Base-by-base conservation (phyloP, 37 sponge, comb jelly and placozoan species). In the Chondrosia reniformis region DNA sequence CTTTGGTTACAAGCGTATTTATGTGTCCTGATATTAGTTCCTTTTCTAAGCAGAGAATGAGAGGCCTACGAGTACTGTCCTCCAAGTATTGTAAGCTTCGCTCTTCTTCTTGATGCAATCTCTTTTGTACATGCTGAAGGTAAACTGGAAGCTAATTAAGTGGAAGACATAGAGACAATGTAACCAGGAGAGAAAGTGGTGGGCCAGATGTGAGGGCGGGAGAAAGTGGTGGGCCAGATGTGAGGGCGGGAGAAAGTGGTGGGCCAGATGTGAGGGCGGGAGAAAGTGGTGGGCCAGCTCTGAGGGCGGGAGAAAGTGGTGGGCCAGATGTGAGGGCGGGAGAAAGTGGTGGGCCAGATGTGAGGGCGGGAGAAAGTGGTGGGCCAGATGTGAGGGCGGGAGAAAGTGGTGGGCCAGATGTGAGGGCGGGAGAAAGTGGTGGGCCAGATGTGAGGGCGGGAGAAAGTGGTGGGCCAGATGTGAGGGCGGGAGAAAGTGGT, bases 41-140 rank as follows among this genome's bases (percentile, higher is more conserved):
- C 49, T 88, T 91, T 72, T 90, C 89, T 28, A 95, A 84, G 84
- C 92, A 95, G 34, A 89, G 81, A 37, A 91, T 80, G 12, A 95
- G 80, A 33, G 89, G 95, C 52, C 85, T 87, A 46, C 91, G 90
- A 22, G 94, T 96, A 15, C 76, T 45, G 66, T 89, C 74, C 65
- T 94, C 93, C 2, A 97, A 77, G 79, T 97, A 97, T 46, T 92
- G 95, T 32, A 87, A 52, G 25, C 92, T 45, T 7, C 92, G 58
- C 22, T 95, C 94, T 22, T 87, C 81, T 56, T 98, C 99, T 45
- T 98, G 95, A 22, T 42, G 22, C 9, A 98, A 66, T 17, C 94
- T 66, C 40, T 65, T 76, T 52, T 93, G 84, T 38, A 95, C 85
- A 64, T 95, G 92, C 25, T 80, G 42, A 37, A 98, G 73, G 40